Evolutionary conservation across 2,888 invertebrate genomes (phyloP), one percentile per base, ranked within the genome.

Genomic region (Macrophya alboannulata): DNA sequence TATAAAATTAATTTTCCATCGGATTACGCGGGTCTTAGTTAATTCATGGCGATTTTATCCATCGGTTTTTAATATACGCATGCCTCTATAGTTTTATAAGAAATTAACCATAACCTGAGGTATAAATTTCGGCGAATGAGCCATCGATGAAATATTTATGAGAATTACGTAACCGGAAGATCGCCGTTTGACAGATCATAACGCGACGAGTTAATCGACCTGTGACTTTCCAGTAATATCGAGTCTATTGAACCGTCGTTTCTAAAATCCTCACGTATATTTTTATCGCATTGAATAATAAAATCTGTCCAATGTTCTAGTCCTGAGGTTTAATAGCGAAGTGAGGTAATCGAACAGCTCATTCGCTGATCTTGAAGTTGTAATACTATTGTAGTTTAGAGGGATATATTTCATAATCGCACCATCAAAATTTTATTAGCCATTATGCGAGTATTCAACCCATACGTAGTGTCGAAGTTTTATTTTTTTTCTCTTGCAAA

Each of bases 381-480:
- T 76, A 51, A 65, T 74, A 68, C 17, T 68, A 77, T 85, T 77
- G 85, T 25, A 55, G 40, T 84, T 12, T 10, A 10, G 10, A n/a
- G 8, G 25, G 72, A 84, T 62, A 55, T 65, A 74, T n/a, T 31
- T 79, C 82, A 77, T 77, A 40, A 43, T 85, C 84, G n/a, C 77
- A 59, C 55, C 40, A 10, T 45, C 6, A 12, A 59, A 21, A 40
- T 84, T 48, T 77, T 37, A 59, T 21, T 21, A 43, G 21, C 76
- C 51, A 12, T 12, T 21, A 15, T 71, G 6, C 9, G 8, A 76
- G 21, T 55, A 71, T 71, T 62, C 25, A 62, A 25, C 25, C 25
- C 2, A 25, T 21, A 21, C 62, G 5, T 62, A 25, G 10, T 25
- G 3, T 25, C 62, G 25, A 12, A 62, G 10, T 10, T 62, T 25